Evolutionary conservation across 1,140 invertebrate genomes (phyloP), one percentile per base, ranked within the genome.

Genomic region (Subanguina moxae): DNA sequence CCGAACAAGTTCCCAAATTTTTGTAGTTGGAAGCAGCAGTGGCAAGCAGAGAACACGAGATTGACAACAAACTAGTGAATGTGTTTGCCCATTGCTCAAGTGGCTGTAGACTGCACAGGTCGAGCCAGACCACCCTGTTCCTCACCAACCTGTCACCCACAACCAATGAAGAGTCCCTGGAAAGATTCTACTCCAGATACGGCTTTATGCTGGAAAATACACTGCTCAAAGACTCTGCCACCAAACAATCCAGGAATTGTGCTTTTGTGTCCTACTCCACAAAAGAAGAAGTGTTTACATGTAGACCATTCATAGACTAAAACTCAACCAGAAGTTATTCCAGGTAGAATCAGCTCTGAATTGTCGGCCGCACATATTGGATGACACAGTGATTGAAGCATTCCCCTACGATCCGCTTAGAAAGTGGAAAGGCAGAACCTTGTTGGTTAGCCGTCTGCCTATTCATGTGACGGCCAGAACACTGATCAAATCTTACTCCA

Each of bases 1-100:
- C n/a, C n/a, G n/a, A n/a, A n/a, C n/a, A n/a, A n/a, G n/a, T n/a
- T n/a, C n/a, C n/a, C n/a, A 38, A 38, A 38, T 5, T 1, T 52
- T 52, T 52, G 3, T 52, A 52, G 48, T 25, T 52, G 48, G 48
- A 52, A 25, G n/a, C n/a, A 52, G 48, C 48, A 25, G n/a, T 52
- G 15, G 23, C 48, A 21, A 21, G 3, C n/a, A 21, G 48, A 21
- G n/a, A 19, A 21, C 48, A 52, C 48, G 48, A 21, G 23, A 52
- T 52, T 8, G 23, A 52, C 15, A 15, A 15, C 3, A 52, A 52
- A 15, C 8, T 15, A 25, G 48, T 52, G 48, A 25, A 3, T 21
- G 23, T 52, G 3, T 7, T 15, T 8, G n/a, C n/a, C n/a, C 48
- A 52, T 8, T 21, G 3, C 17, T 38, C 32, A 11, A 52, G 48